Conservation (phyloP, 2,113 vertebrate species). For the Xenopus borealis region DNA sequence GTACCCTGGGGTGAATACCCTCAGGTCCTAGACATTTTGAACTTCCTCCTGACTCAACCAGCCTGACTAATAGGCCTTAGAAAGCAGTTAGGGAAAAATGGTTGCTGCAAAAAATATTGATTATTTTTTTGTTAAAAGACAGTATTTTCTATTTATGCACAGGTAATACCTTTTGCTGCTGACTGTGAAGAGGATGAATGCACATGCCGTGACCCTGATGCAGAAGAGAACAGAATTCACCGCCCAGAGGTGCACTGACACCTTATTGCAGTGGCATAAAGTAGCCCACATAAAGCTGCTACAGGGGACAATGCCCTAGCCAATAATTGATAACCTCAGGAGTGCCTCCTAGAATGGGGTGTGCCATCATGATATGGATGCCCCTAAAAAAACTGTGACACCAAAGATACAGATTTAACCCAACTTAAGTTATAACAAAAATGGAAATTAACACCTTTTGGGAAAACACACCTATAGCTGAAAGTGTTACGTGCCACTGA, state of each 20-base stretch:
- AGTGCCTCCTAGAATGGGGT: neutral
- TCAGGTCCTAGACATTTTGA: too few relatives aligned
- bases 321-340: neutral
- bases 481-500: too few relatives aligned
- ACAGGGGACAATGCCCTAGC: neutral
- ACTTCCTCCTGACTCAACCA: too few relatives aligned
- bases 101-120: too few relatives aligned
- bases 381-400: neutral
- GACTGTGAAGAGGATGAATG: constrained; percentile 92
- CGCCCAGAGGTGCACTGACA: constrained; percentile 23
- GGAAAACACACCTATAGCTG: neutral
- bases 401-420: neutral
- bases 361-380: neutral
- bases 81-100: too few relatives aligned
- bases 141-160: too few relatives aligned
- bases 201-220: constrained; percentile 87
- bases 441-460: neutral
- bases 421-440: neutral
- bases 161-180: constrained; percentile 92
- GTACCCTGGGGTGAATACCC: too few relatives aligned
- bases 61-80: too few relatives aligned
- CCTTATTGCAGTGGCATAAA: constrained; percentile 37
- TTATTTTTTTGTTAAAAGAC: too few relatives aligned
- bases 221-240: constrained; percentile 81
- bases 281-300: neutral